Evolutionary conservation across 2,113 vertebrate genomes (phyloP).

Genomic region (Nymphicus hollandicus): DNA sequence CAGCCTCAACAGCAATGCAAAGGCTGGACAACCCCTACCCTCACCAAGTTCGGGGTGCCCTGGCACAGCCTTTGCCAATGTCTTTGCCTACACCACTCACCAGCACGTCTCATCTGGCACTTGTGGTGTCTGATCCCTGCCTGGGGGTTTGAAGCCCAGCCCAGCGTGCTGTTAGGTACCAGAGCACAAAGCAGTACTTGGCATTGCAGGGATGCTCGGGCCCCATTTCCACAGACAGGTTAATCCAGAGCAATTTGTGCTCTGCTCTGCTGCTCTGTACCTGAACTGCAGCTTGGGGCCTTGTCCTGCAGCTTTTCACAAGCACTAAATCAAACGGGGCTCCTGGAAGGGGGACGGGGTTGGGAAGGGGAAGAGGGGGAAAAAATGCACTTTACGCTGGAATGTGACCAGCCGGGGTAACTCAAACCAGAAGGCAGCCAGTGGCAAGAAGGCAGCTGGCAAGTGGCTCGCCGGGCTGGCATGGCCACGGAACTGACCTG

Average conservation of each 20-base stretch:
- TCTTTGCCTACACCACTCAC: background rate
- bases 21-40: background rate
- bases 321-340: conserved; percentile 22
- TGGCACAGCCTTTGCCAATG: background rate
- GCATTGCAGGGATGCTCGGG: rapidly evolving
- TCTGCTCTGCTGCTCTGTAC: background rate
- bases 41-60: rapidly evolving
- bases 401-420: background rate
- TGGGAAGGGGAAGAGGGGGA: background rate
- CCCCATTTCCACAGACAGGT: background rate
- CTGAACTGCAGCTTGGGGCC: background rate
- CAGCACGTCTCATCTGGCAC: rapidly evolving
- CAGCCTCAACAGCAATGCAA: background rate
- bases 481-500: conserved; percentile 14
- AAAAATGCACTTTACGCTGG: conserved; percentile 10
- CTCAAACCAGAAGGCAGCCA: conserved; percentile 26
- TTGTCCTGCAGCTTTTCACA: background rate
- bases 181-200: background rate
- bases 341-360: background rate
- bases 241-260: background rate
- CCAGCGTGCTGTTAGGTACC: rapidly evolving
- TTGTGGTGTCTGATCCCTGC: background rate
- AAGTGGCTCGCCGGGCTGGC: background rate
- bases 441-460: conserved; percentile 40
- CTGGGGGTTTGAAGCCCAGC: background rate